Evolutionary conservation across 2,113 vertebrate species (phyloP).

Genomic region (Mesitornis unicolor): DNA sequence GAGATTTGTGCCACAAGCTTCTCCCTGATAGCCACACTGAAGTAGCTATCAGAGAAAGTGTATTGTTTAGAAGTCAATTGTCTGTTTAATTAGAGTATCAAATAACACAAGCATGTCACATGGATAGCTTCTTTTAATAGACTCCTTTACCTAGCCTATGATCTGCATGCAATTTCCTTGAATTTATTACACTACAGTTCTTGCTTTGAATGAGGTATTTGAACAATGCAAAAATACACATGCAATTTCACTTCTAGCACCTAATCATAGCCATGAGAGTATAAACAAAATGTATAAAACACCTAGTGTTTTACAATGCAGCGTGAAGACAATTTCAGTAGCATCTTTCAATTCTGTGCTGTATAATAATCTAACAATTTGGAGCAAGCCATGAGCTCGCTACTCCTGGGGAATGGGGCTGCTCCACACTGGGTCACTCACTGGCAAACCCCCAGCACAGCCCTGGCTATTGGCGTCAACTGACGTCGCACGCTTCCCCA

Average conservation of each 20-base stretch:
- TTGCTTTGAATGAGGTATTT: neutral
- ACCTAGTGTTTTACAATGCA: rapidly evolving
- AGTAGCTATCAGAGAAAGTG: neutral
- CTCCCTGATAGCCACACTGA: neutral
- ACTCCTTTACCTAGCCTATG: neutral
- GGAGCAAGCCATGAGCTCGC: rapidly evolving
- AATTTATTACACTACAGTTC: neutral
- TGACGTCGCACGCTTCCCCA: rapidly evolving
- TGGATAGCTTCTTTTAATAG: neutral
- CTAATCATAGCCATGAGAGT: neutral
- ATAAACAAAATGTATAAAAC: neutral
- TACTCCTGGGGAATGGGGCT: neutral
- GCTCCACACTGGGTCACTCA: neutral
- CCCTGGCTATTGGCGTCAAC: neutral
- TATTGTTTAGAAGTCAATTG: neutral
- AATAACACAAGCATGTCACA: neutral
- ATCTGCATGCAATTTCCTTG: neutral
- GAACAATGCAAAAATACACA: neutral
- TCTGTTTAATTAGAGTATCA: neutral
- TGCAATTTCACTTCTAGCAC: neutral
- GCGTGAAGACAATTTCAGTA: neutral
- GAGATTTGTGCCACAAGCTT: neutral
- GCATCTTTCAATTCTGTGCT: neutral
- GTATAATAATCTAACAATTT: neutral
- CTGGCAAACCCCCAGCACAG: neutral